Evolutionary conservation across 2,888 invertebrate species (phyloP), one percentile per base, ranked within the genome.

Genomic region (Congeria kusceri): DNA sequence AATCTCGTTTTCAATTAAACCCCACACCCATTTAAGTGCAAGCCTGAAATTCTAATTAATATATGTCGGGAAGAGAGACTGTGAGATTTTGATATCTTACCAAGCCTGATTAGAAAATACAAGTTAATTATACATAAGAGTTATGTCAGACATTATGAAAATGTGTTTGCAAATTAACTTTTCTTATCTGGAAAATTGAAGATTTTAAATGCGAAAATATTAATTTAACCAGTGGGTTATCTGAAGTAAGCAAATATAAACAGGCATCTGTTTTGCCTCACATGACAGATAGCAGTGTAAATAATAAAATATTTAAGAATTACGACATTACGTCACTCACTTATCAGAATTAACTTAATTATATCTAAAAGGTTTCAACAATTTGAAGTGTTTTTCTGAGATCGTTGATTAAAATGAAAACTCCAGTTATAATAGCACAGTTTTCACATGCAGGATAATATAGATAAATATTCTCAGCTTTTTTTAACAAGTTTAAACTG

Each of bases 281-380:
- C 63, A 77, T 83, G 83, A 83, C 83, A 80, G 80, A 72, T 68
- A 61, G 49, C 58, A 46, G 67, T 63, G 75, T 80, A 83, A 83
- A 83, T 83, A 80, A 83, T 77, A 79, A 72, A 75, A 75, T 62
- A 80, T 83, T 80, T 83, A 79, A 71, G 83, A 74, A 77, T 80
- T 83, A 77, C 70, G 77, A 73, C 68, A 70, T 77, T 63, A 66
- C 76, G 77, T 83, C 83, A 80, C 66, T 69, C 65, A 32, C 80
- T 80, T 83, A 83, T 83, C 83, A 83, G 77, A 83, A 83, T 83
- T 83, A 83, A 83, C 83, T 77, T 75, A 83, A 83, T 83, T 83
- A 83, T 77, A 56, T 64, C 83, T 83, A 83, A 83, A 83, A 83
- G 83, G 80, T 83, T 83, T 83, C 76, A 47, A 74, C 83, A 80